These are phyloP conservation scores for Litocranius walleri DNA, from an alignment of 2,113 vertebrate genomes.

Conservation along the genomic window DNA sequence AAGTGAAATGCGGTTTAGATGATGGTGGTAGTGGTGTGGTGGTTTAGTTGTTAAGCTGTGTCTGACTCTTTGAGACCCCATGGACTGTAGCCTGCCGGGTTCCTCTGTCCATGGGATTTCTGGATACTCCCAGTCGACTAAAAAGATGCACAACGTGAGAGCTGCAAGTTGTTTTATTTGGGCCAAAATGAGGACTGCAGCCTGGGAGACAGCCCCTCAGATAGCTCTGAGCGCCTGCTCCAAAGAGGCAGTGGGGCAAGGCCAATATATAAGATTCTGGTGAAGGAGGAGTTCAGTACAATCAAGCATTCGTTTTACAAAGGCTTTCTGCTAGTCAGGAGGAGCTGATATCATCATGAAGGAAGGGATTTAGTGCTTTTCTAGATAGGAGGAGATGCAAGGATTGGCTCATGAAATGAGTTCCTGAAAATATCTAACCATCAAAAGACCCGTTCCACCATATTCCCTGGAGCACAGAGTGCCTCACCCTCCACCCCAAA, in stretches of 20 bases:
- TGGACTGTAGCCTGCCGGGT: background rate
- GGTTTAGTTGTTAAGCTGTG: background rate
- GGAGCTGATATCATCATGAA: background rate
- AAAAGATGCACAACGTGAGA: background rate
- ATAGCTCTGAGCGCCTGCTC: background rate
- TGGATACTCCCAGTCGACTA: background rate
- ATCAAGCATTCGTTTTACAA: background rate
- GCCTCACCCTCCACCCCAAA: background rate
- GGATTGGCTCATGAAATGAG: background rate
- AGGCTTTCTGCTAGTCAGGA: background rate
- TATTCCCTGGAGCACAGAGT: background rate
- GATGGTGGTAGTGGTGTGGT: background rate
- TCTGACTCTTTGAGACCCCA: background rate
- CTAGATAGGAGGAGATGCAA: background rate
- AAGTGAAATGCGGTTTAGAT: fast-evolving
- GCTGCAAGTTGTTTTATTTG: background rate
- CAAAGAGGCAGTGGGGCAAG: background rate
- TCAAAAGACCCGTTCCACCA: background rate
- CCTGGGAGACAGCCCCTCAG: background rate
- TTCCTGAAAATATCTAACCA: background rate
- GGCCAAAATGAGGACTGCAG: background rate
- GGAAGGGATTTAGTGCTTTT: background rate
- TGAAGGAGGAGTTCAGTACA: background rate
- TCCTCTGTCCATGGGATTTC: background rate
- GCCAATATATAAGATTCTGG: background rate